phyloP scores from a whole-genome alignment of 2,113 vertebrate genomes.

The Anolis sagrei region DNA sequence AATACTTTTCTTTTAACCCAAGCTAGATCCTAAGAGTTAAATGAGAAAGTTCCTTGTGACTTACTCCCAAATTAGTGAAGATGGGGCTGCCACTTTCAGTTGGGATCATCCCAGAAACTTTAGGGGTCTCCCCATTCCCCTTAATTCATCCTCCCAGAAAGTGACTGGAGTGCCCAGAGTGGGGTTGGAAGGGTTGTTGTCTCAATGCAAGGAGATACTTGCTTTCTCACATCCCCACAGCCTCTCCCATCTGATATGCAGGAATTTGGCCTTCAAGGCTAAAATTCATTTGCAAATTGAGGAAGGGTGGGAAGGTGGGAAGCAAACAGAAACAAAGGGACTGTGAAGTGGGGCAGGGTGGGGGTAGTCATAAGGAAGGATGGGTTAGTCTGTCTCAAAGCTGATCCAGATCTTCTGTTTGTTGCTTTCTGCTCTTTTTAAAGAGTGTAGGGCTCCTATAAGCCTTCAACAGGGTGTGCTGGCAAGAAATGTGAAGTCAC shows the following conservation, averaged over 20 bases:
- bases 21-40: too few species aligned
- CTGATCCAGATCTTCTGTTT: background rate
- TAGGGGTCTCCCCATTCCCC: too few species aligned
- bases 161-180: background rate
- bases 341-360: background rate
- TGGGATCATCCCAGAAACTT: too few species aligned
- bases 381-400: background rate
- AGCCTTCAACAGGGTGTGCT: background rate
- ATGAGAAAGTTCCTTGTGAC: too few species aligned
- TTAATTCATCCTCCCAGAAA: background rate
- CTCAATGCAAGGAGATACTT: background rate
- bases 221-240: constrained; percentile 6
- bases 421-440: background rate
- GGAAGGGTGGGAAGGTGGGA: constrained; percentile 16
- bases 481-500: background rate
- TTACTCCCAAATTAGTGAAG: too few species aligned
- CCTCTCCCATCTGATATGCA: constrained; percentile 29
- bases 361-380: background rate
- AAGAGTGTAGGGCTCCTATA: too few species aligned
- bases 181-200: background rate
- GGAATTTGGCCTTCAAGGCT: constrained; percentile 33
- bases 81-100: too few species aligned
- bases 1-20: too few species aligned
- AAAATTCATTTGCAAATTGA: constrained; percentile 36
- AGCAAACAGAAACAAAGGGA: constrained; percentile 11